Conservation (phyloP, 2,797 vertebrate genomes). For the Micropoecilia bifurca region DNA sequence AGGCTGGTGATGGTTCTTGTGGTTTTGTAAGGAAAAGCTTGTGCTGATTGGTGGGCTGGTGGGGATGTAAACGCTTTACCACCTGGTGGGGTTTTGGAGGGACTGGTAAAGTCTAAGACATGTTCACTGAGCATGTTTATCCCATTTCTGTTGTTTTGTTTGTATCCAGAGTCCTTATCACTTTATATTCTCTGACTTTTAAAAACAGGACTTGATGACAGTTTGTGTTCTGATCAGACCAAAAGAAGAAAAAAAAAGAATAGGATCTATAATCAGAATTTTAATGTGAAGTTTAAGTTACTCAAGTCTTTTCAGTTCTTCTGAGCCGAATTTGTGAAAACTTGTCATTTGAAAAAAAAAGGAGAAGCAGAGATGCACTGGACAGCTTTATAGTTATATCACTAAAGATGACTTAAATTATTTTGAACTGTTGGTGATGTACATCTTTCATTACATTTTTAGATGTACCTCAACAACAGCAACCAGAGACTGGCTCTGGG, state of each 20-base stretch:
- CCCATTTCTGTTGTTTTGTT: slow-evolving; percentile 44
- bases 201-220: slow-evolving; percentile 77
- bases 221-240: slow-evolving; percentile 89
- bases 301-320: slow-evolving; percentile 54
- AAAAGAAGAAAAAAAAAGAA: slow-evolving; percentile 84
- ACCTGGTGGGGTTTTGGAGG: slow-evolving; percentile 27
- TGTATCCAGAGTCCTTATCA: slow-evolving; percentile 80
- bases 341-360: slow-evolving; percentile 73
- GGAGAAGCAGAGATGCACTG: slow-evolving; percentile 77
- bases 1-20: slow-evolving; percentile 66
- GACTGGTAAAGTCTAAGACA: slow-evolving; percentile 68
- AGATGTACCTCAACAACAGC: slow-evolving; percentile 64
- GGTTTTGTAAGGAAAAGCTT: slow-evolving; percentile 80
- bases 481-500: slow-evolving; percentile 30
- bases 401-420: slow-evolving; percentile 42
- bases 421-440: slow-evolving; percentile 45
- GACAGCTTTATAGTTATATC: slow-evolving; percentile 60
- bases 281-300: slow-evolving; percentile 83
- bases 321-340: slow-evolving; percentile 78
- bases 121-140: slow-evolving; percentile 64
- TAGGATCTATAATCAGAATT: slow-evolving; percentile 78
- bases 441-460: slow-evolving; percentile 29
- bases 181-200: slow-evolving; percentile 81
- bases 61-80: slow-evolving; percentile 72
- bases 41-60: slow-evolving; percentile 85